Percentiles rank a stretch among this genome's conserved stretches.
Evolutionary conservation across 2,888 invertebrate species (phyloP).

Genomic region (Tribolium freemani): DNA sequence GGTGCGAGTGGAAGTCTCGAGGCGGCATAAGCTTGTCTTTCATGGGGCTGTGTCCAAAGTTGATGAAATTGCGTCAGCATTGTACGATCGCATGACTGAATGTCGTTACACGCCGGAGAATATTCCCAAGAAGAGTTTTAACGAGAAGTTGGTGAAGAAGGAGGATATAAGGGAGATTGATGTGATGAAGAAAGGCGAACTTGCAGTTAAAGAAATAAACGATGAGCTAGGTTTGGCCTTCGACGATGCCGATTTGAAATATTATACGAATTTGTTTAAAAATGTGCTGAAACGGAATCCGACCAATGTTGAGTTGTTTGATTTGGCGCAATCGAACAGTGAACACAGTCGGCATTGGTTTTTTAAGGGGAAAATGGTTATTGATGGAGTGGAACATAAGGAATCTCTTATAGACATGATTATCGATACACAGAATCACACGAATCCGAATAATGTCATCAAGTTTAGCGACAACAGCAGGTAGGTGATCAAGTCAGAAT

Average conservation of each 20-base stretch:
- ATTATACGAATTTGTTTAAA: slow-evolving; percentile 89
- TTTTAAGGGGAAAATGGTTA: slow-evolving; percentile 90
- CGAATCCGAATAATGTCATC: slow-evolving; percentile 95
- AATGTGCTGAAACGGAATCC: slow-evolving; percentile 90
- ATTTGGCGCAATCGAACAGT: slow-evolving; percentile 97
- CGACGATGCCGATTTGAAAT: slow-evolving; percentile 92
- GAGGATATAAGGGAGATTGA: slow-evolving; percentile 89
- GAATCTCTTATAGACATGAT: slow-evolving; percentile 94
- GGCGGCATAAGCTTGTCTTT: slow-evolving; percentile 79
- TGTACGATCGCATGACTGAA: slow-evolving; percentile 96
- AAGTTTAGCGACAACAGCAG: slow-evolving; percentile 98
- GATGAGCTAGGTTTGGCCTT: slow-evolving; percentile 83
- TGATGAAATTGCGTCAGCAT: slow-evolving; percentile 71
- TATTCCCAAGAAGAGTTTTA: slow-evolving; percentile 76
- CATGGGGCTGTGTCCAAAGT: slow-evolving; percentile 64
- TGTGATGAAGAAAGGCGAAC: slow-evolving; percentile 80
- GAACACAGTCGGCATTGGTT: slow-evolving; percentile 99
- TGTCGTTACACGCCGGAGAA: slow-evolving; percentile 82
- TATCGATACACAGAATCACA: slow-evolving; percentile 86
- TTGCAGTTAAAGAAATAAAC: slow-evolving; percentile 83
- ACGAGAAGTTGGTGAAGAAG: slow-evolving; percentile 76
- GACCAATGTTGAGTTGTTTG: slow-evolving; percentile 97
- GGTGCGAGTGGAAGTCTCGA: slow-evolving; percentile 85
- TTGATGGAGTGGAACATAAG: slow-evolving; percentile 84
- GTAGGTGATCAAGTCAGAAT: slow-evolving; percentile 65